Evolutionary conservation across 2,113 vertebrate species (phyloP).

Genomic region (Gnathonemus echidnorhynchus): DNA sequence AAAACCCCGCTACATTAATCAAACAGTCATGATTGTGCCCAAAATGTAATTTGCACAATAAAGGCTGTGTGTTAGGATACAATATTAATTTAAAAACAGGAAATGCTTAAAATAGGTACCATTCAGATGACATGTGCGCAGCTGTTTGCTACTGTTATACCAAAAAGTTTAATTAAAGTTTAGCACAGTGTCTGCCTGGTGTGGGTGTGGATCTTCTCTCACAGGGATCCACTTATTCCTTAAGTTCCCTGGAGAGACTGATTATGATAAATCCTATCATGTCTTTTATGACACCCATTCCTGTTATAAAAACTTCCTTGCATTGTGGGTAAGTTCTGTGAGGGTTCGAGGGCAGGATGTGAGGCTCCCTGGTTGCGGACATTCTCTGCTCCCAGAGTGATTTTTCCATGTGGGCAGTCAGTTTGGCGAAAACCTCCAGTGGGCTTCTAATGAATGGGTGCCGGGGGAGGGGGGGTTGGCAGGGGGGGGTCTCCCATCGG

Average conservation of each 20-base stretch:
- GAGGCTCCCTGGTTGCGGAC: neutral
- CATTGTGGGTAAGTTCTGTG: neutral
- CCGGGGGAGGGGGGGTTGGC: neutral
- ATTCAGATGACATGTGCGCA: neutral
- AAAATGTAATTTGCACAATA: neutral
- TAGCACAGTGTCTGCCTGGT: neutral
- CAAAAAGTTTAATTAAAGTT: neutral
- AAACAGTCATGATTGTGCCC: neutral
- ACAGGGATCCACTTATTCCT: neutral
- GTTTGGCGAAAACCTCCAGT: neutral
- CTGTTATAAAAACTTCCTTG: neutral
- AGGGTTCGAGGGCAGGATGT: neutral
- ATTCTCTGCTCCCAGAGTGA: neutral
- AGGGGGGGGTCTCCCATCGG: neutral
- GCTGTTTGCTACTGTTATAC: neutral
- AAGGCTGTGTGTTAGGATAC: neutral
- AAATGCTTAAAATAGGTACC: neutral
- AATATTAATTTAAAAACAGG: neutral
- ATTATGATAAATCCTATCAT: neutral
- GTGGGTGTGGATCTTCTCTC: neutral
- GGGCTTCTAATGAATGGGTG: neutral
- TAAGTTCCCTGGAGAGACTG: neutral
- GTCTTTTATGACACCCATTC: neutral
- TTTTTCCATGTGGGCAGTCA: neutral
- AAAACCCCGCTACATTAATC: neutral